A percentile compares a stretch with the other conserved stretches of the same genome.
Evolutionary conservation across 2,113 vertebrate genomes (phyloP).

Genomic region (Tragelaphus buxtoni): DNA sequence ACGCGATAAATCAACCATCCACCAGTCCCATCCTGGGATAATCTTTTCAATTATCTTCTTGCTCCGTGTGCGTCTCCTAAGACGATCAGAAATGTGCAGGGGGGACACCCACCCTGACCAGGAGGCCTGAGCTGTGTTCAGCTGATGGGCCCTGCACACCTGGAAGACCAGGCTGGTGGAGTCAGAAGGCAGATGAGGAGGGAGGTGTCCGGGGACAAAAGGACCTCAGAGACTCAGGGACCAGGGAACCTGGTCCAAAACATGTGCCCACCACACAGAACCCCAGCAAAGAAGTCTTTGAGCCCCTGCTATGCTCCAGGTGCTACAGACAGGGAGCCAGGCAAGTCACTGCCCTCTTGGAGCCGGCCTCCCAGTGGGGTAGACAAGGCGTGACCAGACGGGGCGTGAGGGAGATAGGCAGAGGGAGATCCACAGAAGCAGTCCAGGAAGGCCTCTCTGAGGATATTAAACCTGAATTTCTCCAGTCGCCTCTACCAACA

Average conservation of each 20-base stretch:
- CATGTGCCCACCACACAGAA: accelerated
- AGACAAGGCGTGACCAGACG: neutral
- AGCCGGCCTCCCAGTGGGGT: neutral
- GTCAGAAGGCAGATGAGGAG: neutral
- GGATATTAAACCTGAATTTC: neutral
- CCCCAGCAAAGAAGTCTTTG: neutral
- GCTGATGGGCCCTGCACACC: neutral
- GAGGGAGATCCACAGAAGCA: accelerated
- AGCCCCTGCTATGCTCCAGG: accelerated
- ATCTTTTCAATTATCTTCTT: constrained; percentile 73
- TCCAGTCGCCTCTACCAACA: accelerated
- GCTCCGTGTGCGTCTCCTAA: neutral
- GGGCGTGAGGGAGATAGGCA: accelerated
- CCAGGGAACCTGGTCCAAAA: neutral
- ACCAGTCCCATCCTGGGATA: neutral
- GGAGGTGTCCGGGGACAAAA: neutral
- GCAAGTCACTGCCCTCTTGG: neutral
- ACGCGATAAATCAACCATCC: constrained; percentile 32
- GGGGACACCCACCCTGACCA: neutral
- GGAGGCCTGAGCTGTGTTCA: accelerated
- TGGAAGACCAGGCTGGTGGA: accelerated
- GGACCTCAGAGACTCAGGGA: neutral
- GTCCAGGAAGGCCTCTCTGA: neutral
- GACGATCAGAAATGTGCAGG: neutral
- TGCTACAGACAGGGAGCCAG: neutral